phyloP scores from a whole-genome alignment of 2,113 vertebrate species.

The Sander vitreus region DNA sequence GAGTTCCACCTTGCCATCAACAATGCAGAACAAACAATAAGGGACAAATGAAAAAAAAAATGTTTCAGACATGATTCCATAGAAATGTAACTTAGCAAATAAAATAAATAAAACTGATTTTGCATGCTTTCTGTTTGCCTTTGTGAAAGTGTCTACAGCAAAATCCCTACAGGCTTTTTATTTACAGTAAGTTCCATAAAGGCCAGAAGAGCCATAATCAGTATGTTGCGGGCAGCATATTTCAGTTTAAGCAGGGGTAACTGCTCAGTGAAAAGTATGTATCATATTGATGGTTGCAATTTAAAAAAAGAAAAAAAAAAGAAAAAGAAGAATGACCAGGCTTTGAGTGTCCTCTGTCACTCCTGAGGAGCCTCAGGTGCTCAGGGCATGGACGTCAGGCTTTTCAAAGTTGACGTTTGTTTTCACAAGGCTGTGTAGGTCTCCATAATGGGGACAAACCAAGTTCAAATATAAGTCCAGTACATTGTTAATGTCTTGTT shows the following conservation, averaged over 20 bases:
- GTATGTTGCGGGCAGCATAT: neutral
- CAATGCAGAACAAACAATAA: neutral
- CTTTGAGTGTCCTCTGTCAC: no score
- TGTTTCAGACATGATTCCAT: neutral
- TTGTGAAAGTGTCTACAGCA: neutral
- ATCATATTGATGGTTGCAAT: neutral
- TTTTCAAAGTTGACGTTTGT: no score
- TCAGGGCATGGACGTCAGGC: no score
- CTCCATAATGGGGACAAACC: neutral
- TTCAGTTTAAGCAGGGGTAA: neutral
- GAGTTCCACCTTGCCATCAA: neutral
- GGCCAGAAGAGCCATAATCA: neutral
- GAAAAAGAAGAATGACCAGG: no score
- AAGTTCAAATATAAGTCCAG: neutral
- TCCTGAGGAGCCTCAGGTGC: no score
- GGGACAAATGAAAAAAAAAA: neutral
- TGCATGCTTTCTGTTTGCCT: neutral
- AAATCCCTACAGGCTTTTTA: neutral
- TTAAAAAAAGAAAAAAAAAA: no score
- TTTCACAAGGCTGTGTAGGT: no score
- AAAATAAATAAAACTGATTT: neutral
- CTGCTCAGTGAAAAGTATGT: neutral
- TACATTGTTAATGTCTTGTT: neutral
- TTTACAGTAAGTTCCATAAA: neutral
- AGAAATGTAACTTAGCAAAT: conserved; percentile 1